Evolutionary conservation across 2,113 vertebrate species (phyloP), one percentile per base, ranked within the genome.

Genomic region (Archocentrus centrarchus): DNA sequence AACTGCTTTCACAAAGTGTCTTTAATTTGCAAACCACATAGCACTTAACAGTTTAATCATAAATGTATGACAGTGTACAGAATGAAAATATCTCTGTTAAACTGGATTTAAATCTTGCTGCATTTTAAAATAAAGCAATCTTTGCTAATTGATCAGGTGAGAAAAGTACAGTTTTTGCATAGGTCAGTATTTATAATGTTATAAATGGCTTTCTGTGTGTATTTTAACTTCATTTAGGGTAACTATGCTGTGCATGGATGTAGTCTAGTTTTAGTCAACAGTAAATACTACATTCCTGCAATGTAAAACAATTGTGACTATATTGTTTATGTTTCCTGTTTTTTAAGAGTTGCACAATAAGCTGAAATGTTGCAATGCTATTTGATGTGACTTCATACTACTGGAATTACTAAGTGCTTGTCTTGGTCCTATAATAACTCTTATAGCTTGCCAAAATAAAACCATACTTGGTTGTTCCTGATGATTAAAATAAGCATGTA

Each of bases 81-180:
- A 53, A 18, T 53, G 68, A 9, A 30, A 55, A 24, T 18, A 2
- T 55, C 47, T 73, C 47, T 55, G 47, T 73, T 27, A 55, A n/a
- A 53, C 50, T 17, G 32, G 30, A 73, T 14, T 73, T 55, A n/a
- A 73, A 55, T 55, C 47, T 73, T 73, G 27, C 27, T 73, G 11
- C 68, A 35, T 73, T 73, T 73, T 55, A 55, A 73, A 73, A 73
- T 73, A 73, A 73, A 73, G 44, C 24, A 53, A 32, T 73, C 30
- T 73, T 73, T 73, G 24, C 66, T 47, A 73, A 13, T 73, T 14
- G 44, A 13, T 32, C 44, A 5, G 53, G 27, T 53, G 68, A 55
- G 27, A 73, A 73, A 73, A 35, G 47, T 27, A 73, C 27, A n/a
- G 47, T 73, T 73, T 35, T 50, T 55, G 27, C 47, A n/a, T 73